phyloP scores from a whole-genome alignment of 2,888 invertebrate genomes.

The Eupeodes latifasciatus region DNA sequence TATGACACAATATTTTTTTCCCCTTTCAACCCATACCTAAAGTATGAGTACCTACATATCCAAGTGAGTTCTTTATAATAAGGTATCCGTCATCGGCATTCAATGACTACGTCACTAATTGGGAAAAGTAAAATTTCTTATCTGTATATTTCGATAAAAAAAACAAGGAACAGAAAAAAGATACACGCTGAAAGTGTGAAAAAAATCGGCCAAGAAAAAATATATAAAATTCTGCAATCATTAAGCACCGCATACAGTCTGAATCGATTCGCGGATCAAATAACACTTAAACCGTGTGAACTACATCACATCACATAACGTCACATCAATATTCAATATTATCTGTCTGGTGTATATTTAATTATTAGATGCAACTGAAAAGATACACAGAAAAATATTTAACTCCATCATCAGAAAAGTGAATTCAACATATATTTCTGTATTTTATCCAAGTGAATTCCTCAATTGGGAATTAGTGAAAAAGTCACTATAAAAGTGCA shows the following conservation, averaged over 20 bases:
- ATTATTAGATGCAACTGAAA: not conserved
- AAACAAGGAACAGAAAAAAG: not conserved
- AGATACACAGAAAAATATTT: too few species aligned
- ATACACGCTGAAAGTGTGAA: constrained; percentile 52
- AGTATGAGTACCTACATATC: not conserved
- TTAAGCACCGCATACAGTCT: constrained; percentile 43
- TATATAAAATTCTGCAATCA: constrained; percentile 64
- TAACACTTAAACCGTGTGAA: constrained; percentile 46
- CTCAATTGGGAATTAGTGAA: too few species aligned
- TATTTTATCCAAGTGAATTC: too few species aligned
- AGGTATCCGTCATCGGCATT: constrained; percentile 20
- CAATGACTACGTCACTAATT: constrained; percentile 39
- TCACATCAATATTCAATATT: not conserved
- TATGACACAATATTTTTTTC: not conserved
- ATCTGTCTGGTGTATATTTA: not conserved
- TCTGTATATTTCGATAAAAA: constrained; percentile 47
- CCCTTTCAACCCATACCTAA: constrained; percentile 8
- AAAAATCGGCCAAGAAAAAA: constrained; percentile 37
- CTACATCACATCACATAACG: not conserved
- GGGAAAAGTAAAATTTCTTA: constrained; percentile 42
- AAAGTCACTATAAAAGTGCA: too few species aligned
- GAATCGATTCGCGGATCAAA: constrained; percentile 67
- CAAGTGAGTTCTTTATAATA: constrained; percentile 17
- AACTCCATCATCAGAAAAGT: too few species aligned
- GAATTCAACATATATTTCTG: too few species aligned